Conservation (phyloP, 2,797 vertebrate genomes). For the Sandelia bainsii region DNA sequence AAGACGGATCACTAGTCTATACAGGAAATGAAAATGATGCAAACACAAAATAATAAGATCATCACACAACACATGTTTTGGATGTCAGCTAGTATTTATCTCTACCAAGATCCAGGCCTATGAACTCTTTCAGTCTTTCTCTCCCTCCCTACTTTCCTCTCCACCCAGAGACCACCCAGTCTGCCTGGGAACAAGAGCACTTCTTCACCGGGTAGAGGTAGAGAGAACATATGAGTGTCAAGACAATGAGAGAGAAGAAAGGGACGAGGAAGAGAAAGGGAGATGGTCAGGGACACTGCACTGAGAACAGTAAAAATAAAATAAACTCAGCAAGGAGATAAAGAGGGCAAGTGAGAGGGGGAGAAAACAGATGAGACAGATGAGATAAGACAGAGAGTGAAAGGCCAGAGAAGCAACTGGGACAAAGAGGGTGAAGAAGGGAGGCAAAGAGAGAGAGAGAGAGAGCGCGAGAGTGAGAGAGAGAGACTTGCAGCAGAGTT, state of each 20-base stretch:
- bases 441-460: background rate
- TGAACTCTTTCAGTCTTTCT: conserved; percentile 49
- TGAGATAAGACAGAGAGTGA: conserved; percentile 34
- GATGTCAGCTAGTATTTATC: conserved; percentile 43
- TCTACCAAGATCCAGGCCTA: conserved; percentile 37
- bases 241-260: background rate
- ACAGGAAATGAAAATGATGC: conserved; percentile 48
- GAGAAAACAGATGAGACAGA: conserved; percentile 27
- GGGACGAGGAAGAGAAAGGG: background rate
- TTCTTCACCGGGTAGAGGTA: conserved; percentile 39
- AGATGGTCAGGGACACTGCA: conserved; percentile 14
- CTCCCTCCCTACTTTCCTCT: background rate
- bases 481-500: background rate
- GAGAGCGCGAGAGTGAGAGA: background rate
- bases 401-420: conserved; percentile 24
- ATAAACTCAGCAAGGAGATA: conserved; percentile 21
- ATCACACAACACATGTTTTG: conserved; percentile 28
- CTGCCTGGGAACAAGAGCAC: conserved; percentile 66
- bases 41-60: conserved; percentile 49
- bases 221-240: conserved; percentile 38
- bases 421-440: conserved; percentile 18
- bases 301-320: conserved; percentile 17
- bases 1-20: conserved; percentile 36
- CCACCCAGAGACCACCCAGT: conserved; percentile 69
- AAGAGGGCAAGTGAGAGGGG: conserved; percentile 1